A percentile compares a stretch with the other conserved stretches of the same genome.
Evolutionary conservation across 2,797 vertebrate genomes (phyloP).

Genomic region (Falco naumanni): DNA sequence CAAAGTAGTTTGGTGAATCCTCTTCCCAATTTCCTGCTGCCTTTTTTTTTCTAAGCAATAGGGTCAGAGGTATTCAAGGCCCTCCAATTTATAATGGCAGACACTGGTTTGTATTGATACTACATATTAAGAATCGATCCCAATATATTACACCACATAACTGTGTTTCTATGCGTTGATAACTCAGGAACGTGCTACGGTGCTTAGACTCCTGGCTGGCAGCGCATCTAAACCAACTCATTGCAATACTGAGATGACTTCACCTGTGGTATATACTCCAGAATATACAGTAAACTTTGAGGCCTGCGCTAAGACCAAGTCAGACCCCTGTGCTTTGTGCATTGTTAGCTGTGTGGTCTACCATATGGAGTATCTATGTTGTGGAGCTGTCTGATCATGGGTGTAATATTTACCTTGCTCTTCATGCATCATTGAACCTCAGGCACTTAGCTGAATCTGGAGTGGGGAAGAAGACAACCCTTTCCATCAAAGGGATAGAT

Average conservation of each 20-base stretch:
- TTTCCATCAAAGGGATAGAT: not conserved
- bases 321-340: not conserved
- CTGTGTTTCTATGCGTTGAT: not conserved
- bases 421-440: not conserved
- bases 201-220: not conserved
- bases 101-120: not conserved
- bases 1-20: slow-evolving; percentile 13
- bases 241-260: not conserved
- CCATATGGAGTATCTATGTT: not conserved
- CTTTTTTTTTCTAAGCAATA: not conserved
- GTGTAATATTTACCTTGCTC: not conserved
- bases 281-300: not conserved
- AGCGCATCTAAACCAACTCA: not conserved
- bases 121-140: not conserved
- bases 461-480: not conserved
- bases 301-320: not conserved
- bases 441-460: not conserved
- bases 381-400: not conserved
- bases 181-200: not conserved
- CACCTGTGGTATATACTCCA: not conserved
- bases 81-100: not conserved
- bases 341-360: not conserved
- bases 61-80: not conserved
- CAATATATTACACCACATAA: not conserved
- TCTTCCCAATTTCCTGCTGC: not conserved